These are phyloP conservation scores for Drosophila seguyi DNA, from an alignment of 1,140 invertebrate genomes.

Conservation along the genomic window DNA sequence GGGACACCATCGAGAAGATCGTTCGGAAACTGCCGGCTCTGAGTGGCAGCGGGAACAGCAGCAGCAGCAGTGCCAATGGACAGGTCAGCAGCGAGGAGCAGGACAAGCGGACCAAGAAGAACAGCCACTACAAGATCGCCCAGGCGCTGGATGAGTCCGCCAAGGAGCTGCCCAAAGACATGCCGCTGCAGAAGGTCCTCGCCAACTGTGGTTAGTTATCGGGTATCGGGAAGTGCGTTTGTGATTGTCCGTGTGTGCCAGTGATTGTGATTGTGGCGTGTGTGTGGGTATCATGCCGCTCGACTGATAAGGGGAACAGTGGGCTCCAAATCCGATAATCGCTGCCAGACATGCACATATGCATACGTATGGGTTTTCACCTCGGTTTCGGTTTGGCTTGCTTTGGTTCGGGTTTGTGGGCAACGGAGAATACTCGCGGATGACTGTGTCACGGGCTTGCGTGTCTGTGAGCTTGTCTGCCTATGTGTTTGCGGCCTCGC, in stretches of 20 bases:
- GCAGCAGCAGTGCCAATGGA: constrained; percentile 55
- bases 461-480: constrained; percentile 44
- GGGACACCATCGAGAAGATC: constrained; percentile 89
- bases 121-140: constrained; percentile 87
- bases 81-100: constrained; percentile 87
- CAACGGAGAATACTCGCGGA: constrained; percentile 44
- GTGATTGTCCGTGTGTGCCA: not conserved
- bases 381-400: constrained; percentile 9
- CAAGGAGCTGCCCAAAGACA: constrained; percentile 87
- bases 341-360: constrained; percentile 61
- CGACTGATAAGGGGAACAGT: constrained; percentile 49
- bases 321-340: constrained; percentile 51
- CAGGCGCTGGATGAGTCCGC: constrained; percentile 87
- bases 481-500: constrained; percentile 73
- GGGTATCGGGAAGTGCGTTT: constrained; percentile 11
- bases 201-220: constrained; percentile 87
- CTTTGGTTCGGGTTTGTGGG: constrained; percentile 10
- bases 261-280: constrained; percentile 5
- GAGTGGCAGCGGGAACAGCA: constrained; percentile 56
- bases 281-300: constrained; percentile 18
- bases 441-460: constrained; percentile 78
- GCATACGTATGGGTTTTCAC: constrained; percentile 16
- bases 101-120: constrained; percentile 90
- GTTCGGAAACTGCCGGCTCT: constrained; percentile 88
- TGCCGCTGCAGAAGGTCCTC: constrained; percentile 86